Conservation (phyloP, 2,113 vertebrate species). For the Eulacestoma nigropectus region DNA sequence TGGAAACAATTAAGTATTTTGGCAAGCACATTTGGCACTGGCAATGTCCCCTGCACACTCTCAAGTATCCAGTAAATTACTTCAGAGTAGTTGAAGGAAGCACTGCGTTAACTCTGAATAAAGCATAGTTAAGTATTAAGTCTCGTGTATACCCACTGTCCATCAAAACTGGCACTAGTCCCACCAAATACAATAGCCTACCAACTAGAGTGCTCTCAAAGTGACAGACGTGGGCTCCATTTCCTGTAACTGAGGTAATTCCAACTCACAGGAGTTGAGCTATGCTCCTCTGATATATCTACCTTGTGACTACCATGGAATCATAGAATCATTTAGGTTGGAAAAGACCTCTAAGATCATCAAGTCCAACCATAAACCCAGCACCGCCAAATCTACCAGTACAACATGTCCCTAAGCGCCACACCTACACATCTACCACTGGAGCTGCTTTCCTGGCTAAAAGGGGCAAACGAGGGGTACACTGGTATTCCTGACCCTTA, state of each 20-base stretch:
- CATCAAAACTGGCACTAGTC: not conserved
- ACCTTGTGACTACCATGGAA: not conserved
- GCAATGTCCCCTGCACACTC: not conserved
- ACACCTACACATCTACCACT: not conserved
- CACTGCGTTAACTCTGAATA: not conserved
- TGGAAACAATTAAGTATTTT: not conserved
- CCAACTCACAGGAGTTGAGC: fast-evolving
- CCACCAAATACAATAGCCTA: not conserved
- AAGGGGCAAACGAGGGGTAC: not conserved
- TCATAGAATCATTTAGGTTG: not conserved
- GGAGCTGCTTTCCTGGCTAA: not conserved
- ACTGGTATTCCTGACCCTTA: not conserved
- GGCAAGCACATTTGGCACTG: not conserved
- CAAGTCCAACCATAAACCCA: not conserved
- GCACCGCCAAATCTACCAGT: not conserved
- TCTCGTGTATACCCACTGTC: not conserved
- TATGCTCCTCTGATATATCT: not conserved
- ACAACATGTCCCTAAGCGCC: no score
- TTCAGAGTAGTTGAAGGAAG: not conserved
- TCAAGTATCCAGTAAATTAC: not conserved
- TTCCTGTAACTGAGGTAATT: not conserved
- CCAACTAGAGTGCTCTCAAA: not conserved
- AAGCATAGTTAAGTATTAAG: not conserved
- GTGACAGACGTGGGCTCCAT: not conserved
- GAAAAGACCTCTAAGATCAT: not conserved